Evolutionary conservation across 2,888 invertebrate genomes (phyloP), one percentile per base, ranked within the genome.

Genomic region (Patella ulyssiponensis): DNA sequence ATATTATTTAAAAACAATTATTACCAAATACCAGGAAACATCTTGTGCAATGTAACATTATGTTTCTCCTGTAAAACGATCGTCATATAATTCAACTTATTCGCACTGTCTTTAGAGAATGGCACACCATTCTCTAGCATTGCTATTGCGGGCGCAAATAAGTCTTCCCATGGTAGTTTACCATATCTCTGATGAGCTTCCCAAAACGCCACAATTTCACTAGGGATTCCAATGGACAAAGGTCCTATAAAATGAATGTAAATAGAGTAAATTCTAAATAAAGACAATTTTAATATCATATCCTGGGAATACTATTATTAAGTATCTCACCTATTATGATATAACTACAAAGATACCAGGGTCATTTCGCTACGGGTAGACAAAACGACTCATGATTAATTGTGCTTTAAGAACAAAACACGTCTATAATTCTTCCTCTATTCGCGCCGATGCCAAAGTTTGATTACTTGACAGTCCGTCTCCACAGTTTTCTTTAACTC

Each of bases 161-260:
- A 93, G 0, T 94, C 94, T 70, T 91, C 92, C 98, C 98, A 98
- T 0, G 94, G 93, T 73, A 98, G 92, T 76, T 91, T 92, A 0
- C 97, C 97, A 89, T 95, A 96, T 83, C 92, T 93, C 82, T 94
- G 91, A 92, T 97, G 94, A 53, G 96, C 94, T 77, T 93, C 94
- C 94, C 95, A 95, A 90, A 96, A 96, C 0, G 98, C 98, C 79
- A 94, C 93, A 17, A 98, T 91, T 91, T 98, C 98, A 11, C 97
- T 97, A 0, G 98, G 98, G n/a, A 98, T 95, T 12, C 95, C 98
- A 11, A 96, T 94, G 0, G 97, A 94, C 84, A 95, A 75, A 0
- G 88, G 89, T 58, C 92, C 92, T 88, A 71, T 12, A 73, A 56
- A 56, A 69, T 17, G 75, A 2, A 52, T 20, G 51, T 33, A 0